Conservation (phyloP, 2,113 vertebrate genomes). For the Platysteira castanea region DNA sequence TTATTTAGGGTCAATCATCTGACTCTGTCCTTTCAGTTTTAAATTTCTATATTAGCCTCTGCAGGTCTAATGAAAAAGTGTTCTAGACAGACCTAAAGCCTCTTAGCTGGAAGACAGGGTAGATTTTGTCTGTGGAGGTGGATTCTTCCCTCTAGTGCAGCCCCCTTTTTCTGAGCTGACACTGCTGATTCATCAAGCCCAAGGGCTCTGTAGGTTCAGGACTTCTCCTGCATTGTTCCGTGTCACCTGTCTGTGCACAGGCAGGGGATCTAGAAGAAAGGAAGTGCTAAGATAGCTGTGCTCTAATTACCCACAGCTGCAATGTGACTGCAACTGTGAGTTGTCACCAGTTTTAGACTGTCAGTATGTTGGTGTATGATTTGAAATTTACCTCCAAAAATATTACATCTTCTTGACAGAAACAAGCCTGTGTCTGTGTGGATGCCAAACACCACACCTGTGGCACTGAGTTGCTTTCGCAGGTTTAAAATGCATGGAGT, state of each 20-base stretch:
- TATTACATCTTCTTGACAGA: background rate
- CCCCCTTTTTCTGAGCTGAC: background rate
- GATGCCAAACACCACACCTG: background rate
- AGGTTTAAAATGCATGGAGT: background rate
- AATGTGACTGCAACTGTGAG: background rate
- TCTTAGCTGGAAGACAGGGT: background rate
- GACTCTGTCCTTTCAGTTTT: constrained; percentile 24
- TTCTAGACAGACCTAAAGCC: background rate
- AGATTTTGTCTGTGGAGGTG: background rate
- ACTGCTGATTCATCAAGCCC: background rate
- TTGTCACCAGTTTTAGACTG: background rate
- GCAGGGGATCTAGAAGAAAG: background rate
- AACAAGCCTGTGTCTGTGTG: background rate
- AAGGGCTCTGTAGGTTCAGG: background rate
- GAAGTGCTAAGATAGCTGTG: background rate
- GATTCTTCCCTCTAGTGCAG: background rate
- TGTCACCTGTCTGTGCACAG: background rate
- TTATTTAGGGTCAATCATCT: constrained; percentile 57
- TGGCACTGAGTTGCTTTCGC: background rate
- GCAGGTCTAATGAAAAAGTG: background rate
- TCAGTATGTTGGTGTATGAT: background rate
- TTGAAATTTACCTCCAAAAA: background rate
- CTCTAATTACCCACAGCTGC: background rate
- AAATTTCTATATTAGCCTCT: constrained; percentile 5
- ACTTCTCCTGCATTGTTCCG: background rate